A percentile compares a stretch with the other conserved stretches of the same genome.
Conservation (phyloP, 2,797 vertebrate species). For the Tenualosa thibaudeaui region DNA sequence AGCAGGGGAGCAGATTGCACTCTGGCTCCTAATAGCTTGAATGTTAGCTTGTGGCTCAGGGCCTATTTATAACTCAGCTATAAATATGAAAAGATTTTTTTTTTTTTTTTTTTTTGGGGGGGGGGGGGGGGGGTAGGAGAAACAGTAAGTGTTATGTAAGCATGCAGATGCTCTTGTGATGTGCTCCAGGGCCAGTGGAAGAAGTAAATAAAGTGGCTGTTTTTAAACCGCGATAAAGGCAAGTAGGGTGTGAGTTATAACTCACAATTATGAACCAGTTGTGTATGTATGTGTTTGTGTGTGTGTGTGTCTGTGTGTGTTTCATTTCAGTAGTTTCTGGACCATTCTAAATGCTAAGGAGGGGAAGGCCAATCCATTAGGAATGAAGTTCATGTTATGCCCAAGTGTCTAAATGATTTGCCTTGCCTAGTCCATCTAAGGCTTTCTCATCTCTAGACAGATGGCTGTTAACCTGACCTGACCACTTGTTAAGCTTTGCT, state of each 20-base stretch:
- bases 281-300: neutral
- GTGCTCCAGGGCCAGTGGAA: neutral
- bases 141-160: neutral
- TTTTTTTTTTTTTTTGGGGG: neutral
- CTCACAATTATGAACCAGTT: neutral
- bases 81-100: neutral
- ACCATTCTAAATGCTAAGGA: neutral
- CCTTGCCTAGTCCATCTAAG: neutral
- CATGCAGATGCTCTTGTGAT: conserved; percentile 18
- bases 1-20: neutral
- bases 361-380: neutral
- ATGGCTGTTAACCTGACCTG: neutral
- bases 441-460: neutral
- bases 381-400: neutral
- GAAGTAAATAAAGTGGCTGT: neutral
- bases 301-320: neutral
- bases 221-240: neutral
- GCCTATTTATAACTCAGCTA: conserved; percentile 6
- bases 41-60: neutral
- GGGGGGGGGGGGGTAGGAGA: neutral
- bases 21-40: neutral
- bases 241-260: neutral
- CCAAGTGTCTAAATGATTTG: neutral
- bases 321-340: neutral
- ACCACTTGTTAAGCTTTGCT: neutral